Conservation (phyloP, 2,797 vertebrate species). For the Mus caroli region DNA sequence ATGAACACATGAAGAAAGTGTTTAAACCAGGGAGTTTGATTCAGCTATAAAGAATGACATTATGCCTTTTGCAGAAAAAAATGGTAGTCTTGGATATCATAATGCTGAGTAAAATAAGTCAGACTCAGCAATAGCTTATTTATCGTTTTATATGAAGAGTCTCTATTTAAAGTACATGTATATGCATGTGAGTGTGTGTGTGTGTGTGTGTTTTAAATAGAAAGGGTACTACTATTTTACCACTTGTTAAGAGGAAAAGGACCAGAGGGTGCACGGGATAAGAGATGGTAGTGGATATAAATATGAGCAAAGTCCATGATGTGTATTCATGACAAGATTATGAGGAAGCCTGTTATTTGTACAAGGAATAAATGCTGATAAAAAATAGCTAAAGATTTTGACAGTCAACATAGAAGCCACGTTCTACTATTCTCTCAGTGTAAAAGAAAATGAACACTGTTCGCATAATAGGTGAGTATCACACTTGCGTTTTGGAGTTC, state of each 20-base stretch:
- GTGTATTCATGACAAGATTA: too few species aligned
- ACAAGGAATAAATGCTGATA: not conserved
- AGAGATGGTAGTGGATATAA: not conserved
- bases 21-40: too few species aligned
- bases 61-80: not conserved
- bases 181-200: not conserved
- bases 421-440: not conserved
- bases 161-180: not conserved
- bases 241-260: not conserved
- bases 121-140: not conserved
- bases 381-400: not conserved
- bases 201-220: not conserved
- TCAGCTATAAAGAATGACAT: not conserved
- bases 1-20: not conserved
- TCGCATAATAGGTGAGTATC: not conserved
- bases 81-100: not conserved
- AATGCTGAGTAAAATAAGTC: not conserved
- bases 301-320: not conserved
- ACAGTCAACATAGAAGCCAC: not conserved
- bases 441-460: not conserved
- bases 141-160: not conserved
- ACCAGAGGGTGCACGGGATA: not conserved
- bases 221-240: not conserved
- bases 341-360: not conserved
- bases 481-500: not conserved